phyloP scores from a whole-genome alignment of 2,797 vertebrate species.

The Hydrocynus forskahlii region DNA sequence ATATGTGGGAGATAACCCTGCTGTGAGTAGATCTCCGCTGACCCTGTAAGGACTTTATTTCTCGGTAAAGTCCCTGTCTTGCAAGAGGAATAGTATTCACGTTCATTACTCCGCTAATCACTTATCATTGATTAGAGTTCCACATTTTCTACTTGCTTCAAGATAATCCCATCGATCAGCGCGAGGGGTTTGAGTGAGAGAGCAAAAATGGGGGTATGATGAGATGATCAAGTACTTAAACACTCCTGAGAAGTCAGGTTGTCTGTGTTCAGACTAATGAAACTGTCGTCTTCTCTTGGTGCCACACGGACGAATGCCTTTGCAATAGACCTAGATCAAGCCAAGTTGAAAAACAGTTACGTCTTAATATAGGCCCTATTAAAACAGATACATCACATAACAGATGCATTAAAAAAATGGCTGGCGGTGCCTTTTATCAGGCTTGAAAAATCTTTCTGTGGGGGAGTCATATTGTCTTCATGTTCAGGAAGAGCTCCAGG shows the following conservation, averaged over 20 bases:
- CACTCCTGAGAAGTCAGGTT: conserved; percentile 10
- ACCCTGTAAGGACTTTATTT: not conserved
- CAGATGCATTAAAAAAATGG: conserved; percentile 21
- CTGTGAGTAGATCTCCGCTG: conserved; percentile 17
- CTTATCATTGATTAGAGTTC: conserved; percentile 49
- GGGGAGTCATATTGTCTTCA: conserved; percentile 45
- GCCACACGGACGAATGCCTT: conserved; percentile 27
- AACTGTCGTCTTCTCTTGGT: conserved; percentile 33
- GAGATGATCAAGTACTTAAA: conserved; percentile 13
- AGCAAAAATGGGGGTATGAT: not conserved
- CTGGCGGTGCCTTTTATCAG: conserved; percentile 36
- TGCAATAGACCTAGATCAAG: conserved; percentile 4
- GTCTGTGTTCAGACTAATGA: conserved; percentile 42
- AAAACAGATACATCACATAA: conserved; percentile 53
- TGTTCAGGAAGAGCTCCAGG: conserved; percentile 60
- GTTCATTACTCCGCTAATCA: conserved; percentile 40
- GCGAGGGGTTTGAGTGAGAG: conserved; percentile 1
- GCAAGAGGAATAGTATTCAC: conserved; percentile 12
- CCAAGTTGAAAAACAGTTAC: not conserved
- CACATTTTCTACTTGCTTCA: conserved; percentile 13
- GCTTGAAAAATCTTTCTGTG: conserved; percentile 45
- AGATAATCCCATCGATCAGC: conserved; percentile 40
- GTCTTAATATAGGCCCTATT: conserved; percentile 52
- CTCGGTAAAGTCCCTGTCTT: not conserved
- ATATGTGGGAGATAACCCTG: not conserved